A percentile compares a stretch with the other conserved stretches of the same genome.
phyloP scores from a whole-genome alignment of 2,797 vertebrate genomes.

The Aulostomus chinensis region DNA sequence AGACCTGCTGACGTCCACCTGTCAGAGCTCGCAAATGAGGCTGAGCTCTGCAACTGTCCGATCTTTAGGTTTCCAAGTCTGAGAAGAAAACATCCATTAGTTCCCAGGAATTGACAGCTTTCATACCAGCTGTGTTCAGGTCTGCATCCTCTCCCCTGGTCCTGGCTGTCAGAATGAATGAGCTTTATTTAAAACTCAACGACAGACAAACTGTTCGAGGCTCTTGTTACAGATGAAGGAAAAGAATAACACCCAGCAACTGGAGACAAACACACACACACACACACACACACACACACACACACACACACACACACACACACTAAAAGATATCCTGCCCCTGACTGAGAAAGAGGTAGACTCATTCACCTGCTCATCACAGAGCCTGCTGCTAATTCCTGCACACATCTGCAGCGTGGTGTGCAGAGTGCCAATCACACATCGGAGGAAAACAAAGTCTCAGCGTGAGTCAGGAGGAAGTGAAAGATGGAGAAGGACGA shows the following conservation, averaged over 20 bases:
- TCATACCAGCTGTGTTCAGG: slow-evolving; percentile 24
- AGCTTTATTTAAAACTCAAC: slow-evolving; percentile 56
- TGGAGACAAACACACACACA: slow-evolving; percentile 1
- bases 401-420: no score
- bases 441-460: not conserved
- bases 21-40: not conserved
- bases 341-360: no score
- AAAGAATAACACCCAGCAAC: slow-evolving; percentile 20
- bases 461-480: not conserved
- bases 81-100: slow-evolving; percentile 18
- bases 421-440: no score
- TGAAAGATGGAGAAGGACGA: not conserved
- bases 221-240: slow-evolving; percentile 66
- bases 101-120: slow-evolving; percentile 17
- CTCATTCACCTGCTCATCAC: slow-evolving; percentile 36
- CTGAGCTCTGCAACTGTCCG: not conserved
- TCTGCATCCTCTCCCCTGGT: slow-evolving; percentile 18
- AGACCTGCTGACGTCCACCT: not conserved
- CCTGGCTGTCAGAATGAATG: slow-evolving; percentile 39
- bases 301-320: not conserved
- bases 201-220: slow-evolving; percentile 25
- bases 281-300: not conserved
- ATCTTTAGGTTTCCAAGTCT: slow-evolving; percentile 5
- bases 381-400: slow-evolving; percentile 10
- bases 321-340: no score